A percentile compares a stretch with the other conserved stretches of the same genome.
phyloP scores from a whole-genome alignment of 2,797 vertebrate genomes.

The Todus mexicanus region DNA sequence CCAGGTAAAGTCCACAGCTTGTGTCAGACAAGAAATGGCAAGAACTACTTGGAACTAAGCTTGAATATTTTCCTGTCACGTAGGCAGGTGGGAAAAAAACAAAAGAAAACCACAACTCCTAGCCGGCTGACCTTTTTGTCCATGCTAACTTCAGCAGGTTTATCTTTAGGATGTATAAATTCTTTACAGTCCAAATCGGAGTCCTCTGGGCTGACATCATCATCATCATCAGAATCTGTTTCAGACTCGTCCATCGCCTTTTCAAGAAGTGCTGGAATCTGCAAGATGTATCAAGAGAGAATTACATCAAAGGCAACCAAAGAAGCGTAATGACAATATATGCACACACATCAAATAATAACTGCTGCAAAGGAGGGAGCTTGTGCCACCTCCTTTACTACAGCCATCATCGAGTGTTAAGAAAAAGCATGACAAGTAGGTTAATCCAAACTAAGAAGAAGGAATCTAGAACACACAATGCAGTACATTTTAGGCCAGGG shows the following conservation, averaged over 20 bases:
- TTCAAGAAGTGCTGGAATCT: slow-evolving; percentile 91
- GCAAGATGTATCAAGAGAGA: neutral
- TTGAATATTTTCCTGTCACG: neutral
- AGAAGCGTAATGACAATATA: neutral
- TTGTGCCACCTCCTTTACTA: neutral
- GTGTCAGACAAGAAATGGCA: neutral
- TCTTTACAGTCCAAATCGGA: slow-evolving; percentile 66
- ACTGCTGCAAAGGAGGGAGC: neutral
- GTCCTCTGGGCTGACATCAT: slow-evolving; percentile 56
- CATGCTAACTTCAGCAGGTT: slow-evolving; percentile 24
- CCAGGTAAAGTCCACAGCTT: neutral
- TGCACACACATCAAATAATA: neutral
- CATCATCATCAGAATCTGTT: slow-evolving; percentile 62
- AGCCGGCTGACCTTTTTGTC: slow-evolving; percentile 86
- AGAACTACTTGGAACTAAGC: neutral
- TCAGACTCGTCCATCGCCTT: slow-evolving; percentile 30
- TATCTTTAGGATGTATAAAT: slow-evolving; percentile 52
- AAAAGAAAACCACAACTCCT: neutral
- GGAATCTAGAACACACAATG: neutral
- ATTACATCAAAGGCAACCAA: neutral
- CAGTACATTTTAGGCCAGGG: neutral
- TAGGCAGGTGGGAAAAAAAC: neutral
- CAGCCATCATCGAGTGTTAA: neutral
- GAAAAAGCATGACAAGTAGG: neutral
- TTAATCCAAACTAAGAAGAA: neutral